Base-by-base conservation (phyloP, 2,888 invertebrate genomes). In the Trichogramma dendrolimi region DNA sequence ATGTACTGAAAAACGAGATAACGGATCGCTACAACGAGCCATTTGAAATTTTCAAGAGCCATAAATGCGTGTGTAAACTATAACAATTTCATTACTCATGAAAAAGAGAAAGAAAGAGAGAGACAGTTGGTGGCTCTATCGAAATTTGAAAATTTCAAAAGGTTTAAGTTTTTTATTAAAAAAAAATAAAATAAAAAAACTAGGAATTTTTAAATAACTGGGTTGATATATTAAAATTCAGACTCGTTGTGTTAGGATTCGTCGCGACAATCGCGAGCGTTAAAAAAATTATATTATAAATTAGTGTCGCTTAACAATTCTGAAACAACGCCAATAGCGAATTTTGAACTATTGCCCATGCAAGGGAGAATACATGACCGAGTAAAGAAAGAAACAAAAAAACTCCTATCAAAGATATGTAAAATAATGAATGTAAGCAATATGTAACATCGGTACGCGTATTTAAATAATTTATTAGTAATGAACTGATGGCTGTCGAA, bases 141-240 rank as follows among this genome's bases (percentile, higher is more conserved):
- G 68, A 63, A 27, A 27, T 68, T 63, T 60, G 70, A 66, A 71
- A 70, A 74, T 72, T 73, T 72, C 66, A 67, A 68, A 53, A 53
- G 44, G 52, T 38, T 7, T 47, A 51, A 46, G 43, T 62, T 63
- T 62, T 66, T 38, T 61, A 52, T 63, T 60, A 64, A 46, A 58
- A 27, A 27, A 27, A 27, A 27, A 27, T 27, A 2, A 27, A 27
- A 27, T 27, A 27, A 27, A 27, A 27, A 2, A 27, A 27, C 27
- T 27, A 27, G 27, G 27, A 27, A 27, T 27, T 27, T 27, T 27
- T 27, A 27, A 47, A 46, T 42, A 60, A 51, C 54, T 65, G 61
- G 59, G 72, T 68, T 68, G 70, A 73, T 73, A 72, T 68, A 70
- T 69, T 70, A 70, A 73, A 73, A 71, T 72, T 74, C 70, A 61